Percentiles rank a stretch among this genome's conserved stretches.
Evolutionary conservation across 1,140 invertebrate species (phyloP).

Genomic region (Magallana ariakensis): DNA sequence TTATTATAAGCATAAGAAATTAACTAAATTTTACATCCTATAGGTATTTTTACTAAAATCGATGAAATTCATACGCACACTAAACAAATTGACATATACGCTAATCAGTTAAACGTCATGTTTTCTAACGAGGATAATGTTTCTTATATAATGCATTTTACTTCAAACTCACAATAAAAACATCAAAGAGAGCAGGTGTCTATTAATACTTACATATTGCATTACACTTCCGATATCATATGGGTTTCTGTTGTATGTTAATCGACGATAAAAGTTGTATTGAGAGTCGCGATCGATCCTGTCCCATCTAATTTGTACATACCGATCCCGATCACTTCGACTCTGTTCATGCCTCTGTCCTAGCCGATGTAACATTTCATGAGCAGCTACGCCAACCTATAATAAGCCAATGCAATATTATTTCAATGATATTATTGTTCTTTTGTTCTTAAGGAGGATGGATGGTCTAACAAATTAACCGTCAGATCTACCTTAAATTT

Average conservation of each 20-base stretch:
- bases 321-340: conserved; percentile 54
- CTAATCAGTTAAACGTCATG: no score
- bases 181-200: background rate
- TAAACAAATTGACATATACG: no score
- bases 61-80: no score
- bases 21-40: no score
- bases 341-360: conserved; percentile 47
- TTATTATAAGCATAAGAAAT: no score
- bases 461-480: no score
- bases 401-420: background rate
- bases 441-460: no score
- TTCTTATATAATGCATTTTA: background rate
- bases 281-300: background rate
- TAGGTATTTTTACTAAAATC: no score
- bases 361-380: conserved; percentile 51
- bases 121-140: background rate
- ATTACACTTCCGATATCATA: background rate
- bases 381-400: background rate
- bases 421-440: background rate
- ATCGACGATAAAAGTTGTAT: background rate
- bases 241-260: background rate
- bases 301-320: background rate
- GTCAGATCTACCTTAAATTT: no score
- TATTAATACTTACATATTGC: conserved; percentile 18
- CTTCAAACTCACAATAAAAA: background rate